Evolutionary conservation across 2,888 invertebrate species (phyloP).

Genomic region (Marronus borbonicus): DNA sequence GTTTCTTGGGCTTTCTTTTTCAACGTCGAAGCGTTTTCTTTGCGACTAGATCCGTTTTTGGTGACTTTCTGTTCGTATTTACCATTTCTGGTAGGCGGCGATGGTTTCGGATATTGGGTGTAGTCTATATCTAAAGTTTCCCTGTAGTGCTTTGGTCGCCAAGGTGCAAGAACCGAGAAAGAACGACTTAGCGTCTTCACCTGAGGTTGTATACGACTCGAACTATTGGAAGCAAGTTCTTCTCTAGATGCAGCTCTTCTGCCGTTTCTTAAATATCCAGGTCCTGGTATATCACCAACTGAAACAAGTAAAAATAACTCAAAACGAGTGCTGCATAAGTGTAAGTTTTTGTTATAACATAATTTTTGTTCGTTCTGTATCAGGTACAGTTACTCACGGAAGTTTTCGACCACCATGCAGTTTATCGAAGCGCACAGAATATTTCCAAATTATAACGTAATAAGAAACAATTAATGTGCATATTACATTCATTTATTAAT

Average conservation of each 20-base stretch:
- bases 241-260: slow-evolving; percentile 81
- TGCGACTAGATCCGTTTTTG: slow-evolving; percentile 64
- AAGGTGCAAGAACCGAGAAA: slow-evolving; percentile 88
- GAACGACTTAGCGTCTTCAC: slow-evolving; percentile 84
- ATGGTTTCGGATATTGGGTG: slow-evolving; percentile 76
- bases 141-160: slow-evolving; percentile 83
- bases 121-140: slow-evolving; percentile 87
- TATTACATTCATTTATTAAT: too few relatives aligned
- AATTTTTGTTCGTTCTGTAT: neutral
- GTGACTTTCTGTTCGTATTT: slow-evolving; percentile 67
- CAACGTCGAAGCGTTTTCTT: slow-evolving; percentile 66
- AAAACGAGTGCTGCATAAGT: neutral
- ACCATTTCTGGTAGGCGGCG: slow-evolving; percentile 68
- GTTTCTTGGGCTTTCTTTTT: slow-evolving; percentile 72
- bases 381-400: too few relatives aligned
- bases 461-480: too few relatives aligned
- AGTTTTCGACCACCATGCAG: too few relatives aligned
- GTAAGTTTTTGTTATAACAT: neutral
- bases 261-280: slow-evolving; percentile 72
- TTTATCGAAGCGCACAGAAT: too few relatives aligned
- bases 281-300: slow-evolving; percentile 90
- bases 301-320: slow-evolving; percentile 58
- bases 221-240: slow-evolving; percentile 79
- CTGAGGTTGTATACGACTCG: slow-evolving; percentile 76
- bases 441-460: too few relatives aligned